A percentile compares a stretch with the other conserved stretches of the same genome.
Evolutionary conservation across 2,113 vertebrate species (phyloP).

Genomic region (Pleuronectes platessa): DNA sequence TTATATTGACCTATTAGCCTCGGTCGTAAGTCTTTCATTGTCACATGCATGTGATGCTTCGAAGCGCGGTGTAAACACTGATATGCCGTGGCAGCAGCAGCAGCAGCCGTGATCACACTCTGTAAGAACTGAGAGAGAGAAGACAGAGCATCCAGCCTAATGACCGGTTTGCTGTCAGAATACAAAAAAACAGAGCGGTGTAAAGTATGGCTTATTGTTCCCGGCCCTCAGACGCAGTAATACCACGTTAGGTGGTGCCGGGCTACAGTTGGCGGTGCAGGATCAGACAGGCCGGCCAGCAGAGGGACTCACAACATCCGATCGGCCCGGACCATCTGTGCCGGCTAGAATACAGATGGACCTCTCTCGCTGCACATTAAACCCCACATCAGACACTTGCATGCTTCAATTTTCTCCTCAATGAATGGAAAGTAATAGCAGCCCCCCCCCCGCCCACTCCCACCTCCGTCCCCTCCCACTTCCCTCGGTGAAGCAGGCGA

Average conservation of each 20-base stretch:
- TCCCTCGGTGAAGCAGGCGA: conserved; percentile 28
- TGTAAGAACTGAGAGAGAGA: neutral
- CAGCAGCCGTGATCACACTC: neutral
- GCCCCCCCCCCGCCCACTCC: neutral
- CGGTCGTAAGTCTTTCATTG: conserved; percentile 16
- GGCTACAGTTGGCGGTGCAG: conserved; percentile 34
- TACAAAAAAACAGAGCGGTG: conserved; percentile 29
- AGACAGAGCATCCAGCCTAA: conserved; percentile 15
- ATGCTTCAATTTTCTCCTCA: conserved; percentile 67
- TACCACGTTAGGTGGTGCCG: conserved; percentile 34
- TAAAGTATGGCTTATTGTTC: conserved; percentile 41
- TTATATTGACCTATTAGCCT: conserved; percentile 36
- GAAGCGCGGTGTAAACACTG: neutral
- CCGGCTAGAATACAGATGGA: conserved; percentile 65
- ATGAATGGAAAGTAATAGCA: conserved; percentile 75
- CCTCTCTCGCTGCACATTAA: conserved; percentile 49
- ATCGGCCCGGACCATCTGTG: conserved; percentile 66
- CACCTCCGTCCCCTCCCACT: conserved; percentile 10
- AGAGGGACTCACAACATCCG: conserved; percentile 68
- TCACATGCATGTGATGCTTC: conserved; percentile 26
- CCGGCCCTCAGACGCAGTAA: conserved; percentile 37
- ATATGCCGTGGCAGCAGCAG: neutral
- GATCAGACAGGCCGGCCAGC: conserved; percentile 56
- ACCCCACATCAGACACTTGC: conserved; percentile 68
- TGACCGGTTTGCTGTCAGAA: conserved; percentile 28